Conservation (phyloP, 2,797 vertebrate species). For the Anomalospiza imberbis region DNA sequence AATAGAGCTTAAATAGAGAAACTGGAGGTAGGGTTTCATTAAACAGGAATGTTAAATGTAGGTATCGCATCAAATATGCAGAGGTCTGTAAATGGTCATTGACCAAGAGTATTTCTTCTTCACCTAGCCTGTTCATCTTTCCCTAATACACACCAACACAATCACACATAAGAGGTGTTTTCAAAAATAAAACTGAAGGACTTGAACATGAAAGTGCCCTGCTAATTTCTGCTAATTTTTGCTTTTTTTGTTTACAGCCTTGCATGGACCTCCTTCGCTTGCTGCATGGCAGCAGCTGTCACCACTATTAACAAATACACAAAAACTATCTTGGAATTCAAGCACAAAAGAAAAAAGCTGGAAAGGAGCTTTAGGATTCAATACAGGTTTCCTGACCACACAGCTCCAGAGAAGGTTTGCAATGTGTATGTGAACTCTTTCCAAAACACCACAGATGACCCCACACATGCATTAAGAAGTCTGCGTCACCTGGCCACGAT, state of each 20-base stretch:
- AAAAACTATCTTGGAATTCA: constrained; percentile 87
- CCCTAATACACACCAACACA: neutral
- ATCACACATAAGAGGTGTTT: neutral
- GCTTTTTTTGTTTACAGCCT: constrained; percentile 74
- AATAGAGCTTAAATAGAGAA: neutral
- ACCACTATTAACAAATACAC: constrained; percentile 90
- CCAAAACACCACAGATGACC: constrained; percentile 79
- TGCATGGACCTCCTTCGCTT: constrained; percentile 90
- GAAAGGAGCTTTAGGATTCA: constrained; percentile 88
- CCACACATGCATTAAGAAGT: constrained; percentile 78
- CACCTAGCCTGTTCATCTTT: neutral
- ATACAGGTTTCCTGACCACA: constrained; percentile 80
- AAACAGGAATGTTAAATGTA: neutral
- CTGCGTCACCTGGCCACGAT: constrained; percentile 67
- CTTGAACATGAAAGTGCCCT: neutral
- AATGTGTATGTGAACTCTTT: constrained; percentile 88
- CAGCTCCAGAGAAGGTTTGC: constrained; percentile 84
- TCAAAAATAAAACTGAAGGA: neutral
- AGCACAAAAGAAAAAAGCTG: constrained; percentile 86
- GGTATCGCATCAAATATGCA: neutral
- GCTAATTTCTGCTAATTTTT: neutral
- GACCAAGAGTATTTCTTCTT: neutral
- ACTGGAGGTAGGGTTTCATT: neutral
- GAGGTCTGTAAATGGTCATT: neutral
- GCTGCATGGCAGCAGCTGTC: constrained; percentile 90